A percentile compares a stretch with the other conserved stretches of the same genome.
Evolutionary conservation across 2,113 vertebrate species (phyloP).

Genomic region (Phoxinus phoxinus): DNA sequence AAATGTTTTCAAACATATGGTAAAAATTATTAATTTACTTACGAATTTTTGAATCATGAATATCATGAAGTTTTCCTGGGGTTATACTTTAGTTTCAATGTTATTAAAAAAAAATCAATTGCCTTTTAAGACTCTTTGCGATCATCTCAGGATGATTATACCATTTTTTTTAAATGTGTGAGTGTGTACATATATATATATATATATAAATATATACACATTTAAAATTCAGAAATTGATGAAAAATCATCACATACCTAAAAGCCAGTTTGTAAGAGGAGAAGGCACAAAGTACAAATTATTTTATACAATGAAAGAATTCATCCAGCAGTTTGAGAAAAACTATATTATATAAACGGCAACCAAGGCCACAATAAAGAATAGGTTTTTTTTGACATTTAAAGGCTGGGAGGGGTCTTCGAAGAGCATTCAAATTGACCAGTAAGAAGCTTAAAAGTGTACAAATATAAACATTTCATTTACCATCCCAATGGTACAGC

Average conservation of each 20-base stretch:
- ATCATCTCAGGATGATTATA: background rate
- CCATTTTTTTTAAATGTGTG: background rate
- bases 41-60: conserved; percentile 20
- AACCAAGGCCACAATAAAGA: conserved; percentile 18
- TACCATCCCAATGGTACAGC: conserved; percentile 25
- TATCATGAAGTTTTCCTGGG: conserved; percentile 9
- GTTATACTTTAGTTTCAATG: background rate
- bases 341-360: background rate
- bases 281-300: conserved; percentile 16
- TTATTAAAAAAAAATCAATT: background rate
- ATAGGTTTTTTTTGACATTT: background rate
- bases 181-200: too few relatives aligned
- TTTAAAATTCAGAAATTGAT: background rate
- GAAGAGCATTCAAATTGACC: background rate
- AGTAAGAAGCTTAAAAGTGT: background rate
- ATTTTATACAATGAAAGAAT: background rate
- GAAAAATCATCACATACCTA: background rate
- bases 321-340: conserved; percentile 29
- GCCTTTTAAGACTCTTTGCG: background rate
- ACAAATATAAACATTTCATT: conserved; percentile 38
- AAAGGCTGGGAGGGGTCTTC: background rate
- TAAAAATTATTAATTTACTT: background rate
- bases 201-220: background rate
- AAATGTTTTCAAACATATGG: background rate
- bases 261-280: background rate